These are phyloP conservation scores for Hermatobates lingyangjiaoensis DNA, from an alignment of 1,140 invertebrate genomes.

Conservation along the genomic window DNA sequence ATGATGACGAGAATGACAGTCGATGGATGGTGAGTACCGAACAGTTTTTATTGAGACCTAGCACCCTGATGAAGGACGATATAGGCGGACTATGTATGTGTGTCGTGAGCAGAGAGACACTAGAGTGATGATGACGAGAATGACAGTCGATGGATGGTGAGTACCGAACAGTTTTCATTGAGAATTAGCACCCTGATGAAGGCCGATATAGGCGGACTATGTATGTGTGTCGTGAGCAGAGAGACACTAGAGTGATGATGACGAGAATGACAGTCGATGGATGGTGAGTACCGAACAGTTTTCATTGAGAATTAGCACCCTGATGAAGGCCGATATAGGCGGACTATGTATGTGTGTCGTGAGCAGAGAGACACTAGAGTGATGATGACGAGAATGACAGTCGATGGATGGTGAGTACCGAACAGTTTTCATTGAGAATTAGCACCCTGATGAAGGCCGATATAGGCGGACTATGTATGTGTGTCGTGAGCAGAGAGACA, in stretches of 20 bases:
- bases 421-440: constrained; percentile 91
- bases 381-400: constrained; percentile 88
- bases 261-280: constrained; percentile 87
- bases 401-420: constrained; percentile 79
- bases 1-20: constrained; percentile 93
- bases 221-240: constrained; percentile 82
- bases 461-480: constrained; percentile 81
- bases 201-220: constrained; percentile 71
- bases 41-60: constrained; percentile 91
- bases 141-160: constrained; percentile 88
- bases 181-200: constrained; percentile 82
- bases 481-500: constrained; percentile 76
- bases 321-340: constrained; percentile 67
- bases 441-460: constrained; percentile 74
- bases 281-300: constrained; percentile 74
- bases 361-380: constrained; percentile 61
- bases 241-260: constrained; percentile 74
- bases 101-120: constrained; percentile 75
- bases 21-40: constrained; percentile 73
- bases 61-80: constrained; percentile 76
- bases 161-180: constrained; percentile 81
- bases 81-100: constrained; percentile 78
- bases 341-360: constrained; percentile 86
- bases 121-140: constrained; percentile 74
- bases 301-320: constrained; percentile 88